Evolutionary conservation across 2,113 vertebrate genomes (phyloP).

Genomic region (Cyprinus carpio): DNA sequence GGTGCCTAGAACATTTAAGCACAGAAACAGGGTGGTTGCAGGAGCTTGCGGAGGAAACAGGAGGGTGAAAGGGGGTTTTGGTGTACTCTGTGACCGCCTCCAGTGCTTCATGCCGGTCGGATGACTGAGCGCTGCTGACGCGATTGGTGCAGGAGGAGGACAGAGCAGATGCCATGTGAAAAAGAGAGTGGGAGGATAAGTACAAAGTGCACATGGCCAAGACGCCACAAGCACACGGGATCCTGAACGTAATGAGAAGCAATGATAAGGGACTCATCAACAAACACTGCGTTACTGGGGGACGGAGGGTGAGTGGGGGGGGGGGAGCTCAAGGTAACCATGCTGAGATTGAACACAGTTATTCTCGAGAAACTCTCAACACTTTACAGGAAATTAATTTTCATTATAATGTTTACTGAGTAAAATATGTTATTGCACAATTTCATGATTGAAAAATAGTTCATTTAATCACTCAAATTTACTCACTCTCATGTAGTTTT

Average conservation of each 20-base stretch:
- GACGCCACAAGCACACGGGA: conserved; percentile 63
- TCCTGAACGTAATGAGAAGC: conserved; percentile 65
- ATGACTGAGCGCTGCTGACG: conserved; percentile 60
- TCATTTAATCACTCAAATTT: background rate
- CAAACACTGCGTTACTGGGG: conserved; percentile 15
- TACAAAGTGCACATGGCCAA: conserved; percentile 63
- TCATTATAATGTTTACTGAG: background rate
- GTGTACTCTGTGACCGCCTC: conserved; percentile 36
- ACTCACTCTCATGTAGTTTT: background rate
- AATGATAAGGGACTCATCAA: conserved; percentile 54
- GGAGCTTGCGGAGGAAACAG: background rate
- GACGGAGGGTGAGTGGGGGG: background rate
- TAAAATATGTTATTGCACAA: background rate
- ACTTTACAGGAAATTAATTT: background rate
- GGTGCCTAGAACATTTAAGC: background rate
- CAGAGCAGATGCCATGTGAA: conserved; percentile 70
- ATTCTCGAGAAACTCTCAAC: background rate
- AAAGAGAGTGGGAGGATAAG: conserved; percentile 69
- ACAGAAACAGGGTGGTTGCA: background rate
- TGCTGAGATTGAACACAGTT: background rate
- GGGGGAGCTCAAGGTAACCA: background rate
- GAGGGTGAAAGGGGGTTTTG: background rate
- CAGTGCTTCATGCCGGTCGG: conserved; percentile 29
- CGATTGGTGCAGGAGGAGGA: conserved; percentile 60
- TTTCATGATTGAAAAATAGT: background rate